Percentiles rank a stretch among this genome's conserved stretches.
Conservation (phyloP, 2,888 invertebrate genomes). For the Nymphalis c-album region DNA sequence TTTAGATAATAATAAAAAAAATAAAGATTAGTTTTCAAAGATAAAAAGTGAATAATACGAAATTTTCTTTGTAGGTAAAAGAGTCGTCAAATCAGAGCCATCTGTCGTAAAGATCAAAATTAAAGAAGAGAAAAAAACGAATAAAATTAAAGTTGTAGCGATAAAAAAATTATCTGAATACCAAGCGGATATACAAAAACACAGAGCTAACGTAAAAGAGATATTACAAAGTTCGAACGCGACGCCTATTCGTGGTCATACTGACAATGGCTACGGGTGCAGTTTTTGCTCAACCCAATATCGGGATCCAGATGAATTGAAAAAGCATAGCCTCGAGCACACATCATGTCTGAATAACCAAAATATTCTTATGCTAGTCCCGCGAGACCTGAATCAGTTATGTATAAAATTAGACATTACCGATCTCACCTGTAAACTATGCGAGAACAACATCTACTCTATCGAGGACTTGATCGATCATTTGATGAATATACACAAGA, state of each 20-base stretch:
- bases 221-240: constrained; percentile 50
- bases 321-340: constrained; percentile 48
- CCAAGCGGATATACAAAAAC: constrained; percentile 40
- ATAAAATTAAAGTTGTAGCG: constrained; percentile 25
- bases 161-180: constrained; percentile 31
- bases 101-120: constrained; percentile 15
- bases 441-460: constrained; percentile 43
- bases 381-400: constrained; percentile 37
- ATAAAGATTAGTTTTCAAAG: not conserved
- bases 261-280: constrained; percentile 48
- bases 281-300: constrained; percentile 46
- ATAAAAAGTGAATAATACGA: constrained; percentile 27
- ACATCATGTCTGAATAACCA: constrained; percentile 36
- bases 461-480: constrained; percentile 48
- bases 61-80: constrained; percentile 40
- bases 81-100: constrained; percentile 22
- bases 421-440: constrained; percentile 50
- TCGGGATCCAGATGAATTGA: constrained; percentile 45
- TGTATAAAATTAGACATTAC: constrained; percentile 57
- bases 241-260: constrained; percentile 47
- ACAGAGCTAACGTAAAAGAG: constrained; percentile 39
- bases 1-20: not conserved
- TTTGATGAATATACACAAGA: constrained; percentile 46
- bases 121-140: constrained; percentile 24
- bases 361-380: constrained; percentile 41